phyloP scores from a whole-genome alignment of 1,140 invertebrate species.

The Telenomus remus region DNA sequence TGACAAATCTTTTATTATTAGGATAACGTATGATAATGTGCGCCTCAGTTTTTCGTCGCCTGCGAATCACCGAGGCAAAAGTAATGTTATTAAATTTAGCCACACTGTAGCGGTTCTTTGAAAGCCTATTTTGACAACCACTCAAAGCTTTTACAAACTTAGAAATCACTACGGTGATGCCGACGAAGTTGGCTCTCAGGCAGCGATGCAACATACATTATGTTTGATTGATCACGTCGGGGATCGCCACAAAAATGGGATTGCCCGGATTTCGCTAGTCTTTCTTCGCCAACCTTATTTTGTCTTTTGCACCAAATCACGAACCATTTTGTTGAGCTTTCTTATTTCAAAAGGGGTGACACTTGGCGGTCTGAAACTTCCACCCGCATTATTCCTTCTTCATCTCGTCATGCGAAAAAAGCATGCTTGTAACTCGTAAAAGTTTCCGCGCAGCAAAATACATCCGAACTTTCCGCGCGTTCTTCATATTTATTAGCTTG shows the following conservation, averaged over 20 bases:
- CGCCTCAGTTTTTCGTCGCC: slow-evolving; percentile 17
- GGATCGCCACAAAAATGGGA: slow-evolving; percentile 42
- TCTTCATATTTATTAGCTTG: slow-evolving; percentile 59
- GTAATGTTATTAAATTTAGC: slow-evolving; percentile 53
- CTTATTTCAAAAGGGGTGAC: slow-evolving; percentile 30
- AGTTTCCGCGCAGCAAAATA: slow-evolving; percentile 45
- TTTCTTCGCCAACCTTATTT: slow-evolving; percentile 33
- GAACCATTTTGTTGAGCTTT: slow-evolving; percentile 44
- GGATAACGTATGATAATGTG: slow-evolving; percentile 27
- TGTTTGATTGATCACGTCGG: slow-evolving; percentile 55
- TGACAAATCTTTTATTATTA: no score
- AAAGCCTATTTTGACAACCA: slow-evolving; percentile 49
- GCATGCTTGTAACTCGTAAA: slow-evolving; percentile 36
- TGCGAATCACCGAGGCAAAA: slow-evolving; percentile 26
- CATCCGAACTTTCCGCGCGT: slow-evolving; percentile 53
- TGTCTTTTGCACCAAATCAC: slow-evolving; percentile 46
- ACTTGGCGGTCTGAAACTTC: slow-evolving; percentile 42
- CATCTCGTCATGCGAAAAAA: slow-evolving; percentile 51
- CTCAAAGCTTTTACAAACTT: slow-evolving; percentile 56
- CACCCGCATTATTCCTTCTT: slow-evolving; percentile 51
- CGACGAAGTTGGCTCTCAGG: slow-evolving; percentile 40
- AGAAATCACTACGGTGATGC: slow-evolving; percentile 32
- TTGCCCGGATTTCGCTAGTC: slow-evolving; percentile 27
- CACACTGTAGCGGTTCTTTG: slow-evolving; percentile 33
- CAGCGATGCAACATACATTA: slow-evolving; percentile 51